Percentiles rank a stretch among this genome's conserved stretches.
Conservation (phyloP, 2,797 vertebrate genomes). For the Pristis pectinata region DNA sequence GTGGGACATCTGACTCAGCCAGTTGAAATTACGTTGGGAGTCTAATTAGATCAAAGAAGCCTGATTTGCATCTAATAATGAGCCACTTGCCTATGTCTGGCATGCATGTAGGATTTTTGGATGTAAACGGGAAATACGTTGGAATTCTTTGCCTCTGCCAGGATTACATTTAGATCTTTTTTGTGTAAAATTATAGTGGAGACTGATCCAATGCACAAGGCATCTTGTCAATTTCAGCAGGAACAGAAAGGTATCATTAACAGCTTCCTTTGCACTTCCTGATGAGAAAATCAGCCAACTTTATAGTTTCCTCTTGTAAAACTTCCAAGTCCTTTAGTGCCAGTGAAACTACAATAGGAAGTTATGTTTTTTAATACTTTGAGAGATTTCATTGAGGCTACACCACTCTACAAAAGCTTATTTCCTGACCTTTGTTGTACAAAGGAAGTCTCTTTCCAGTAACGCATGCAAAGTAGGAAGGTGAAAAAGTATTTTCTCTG, state of each 20-base stretch:
- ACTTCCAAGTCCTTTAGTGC: neutral
- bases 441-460: neutral
- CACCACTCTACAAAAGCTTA: neutral
- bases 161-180: neutral
- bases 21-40: neutral
- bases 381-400: neutral
- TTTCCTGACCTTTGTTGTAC: neutral
- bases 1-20: neutral
- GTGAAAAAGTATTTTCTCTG: neutral
- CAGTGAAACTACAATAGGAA: conserved; percentile 14
- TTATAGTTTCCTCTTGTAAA: conserved; percentile 11
- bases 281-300: neutral
- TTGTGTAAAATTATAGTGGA: neutral
- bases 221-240: neutral
- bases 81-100: neutral
- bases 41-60: neutral
- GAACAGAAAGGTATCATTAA: conserved; percentile 26
- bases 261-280: conserved; percentile 26
- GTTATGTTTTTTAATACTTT: neutral
- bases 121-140: neutral
- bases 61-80: neutral
- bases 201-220: neutral
- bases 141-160: neutral
- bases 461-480: neutral
- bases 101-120: neutral